Percentiles rank a stretch among this genome's conserved stretches.
These are phyloP conservation scores for Leucophenga montana DNA, from an alignment of 2,888 invertebrate species.

Conservation along the genomic window DNA sequence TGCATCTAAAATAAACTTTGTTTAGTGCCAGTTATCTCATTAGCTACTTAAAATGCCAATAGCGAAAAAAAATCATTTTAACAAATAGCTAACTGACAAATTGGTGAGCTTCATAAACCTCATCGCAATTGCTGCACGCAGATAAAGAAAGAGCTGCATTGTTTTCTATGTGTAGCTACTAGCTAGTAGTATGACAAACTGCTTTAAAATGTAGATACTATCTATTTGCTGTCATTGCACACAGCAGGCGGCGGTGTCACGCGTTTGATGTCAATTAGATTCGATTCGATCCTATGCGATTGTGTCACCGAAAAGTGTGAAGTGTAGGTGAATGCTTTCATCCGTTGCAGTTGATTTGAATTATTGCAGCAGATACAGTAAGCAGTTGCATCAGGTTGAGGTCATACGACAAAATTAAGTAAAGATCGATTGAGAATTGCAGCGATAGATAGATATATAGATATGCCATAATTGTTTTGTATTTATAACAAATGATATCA, in stretches of 20 bases:
- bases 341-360: slow-evolving; percentile 26
- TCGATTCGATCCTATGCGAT: slow-evolving; percentile 24
- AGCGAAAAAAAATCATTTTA: slow-evolving; percentile 15
- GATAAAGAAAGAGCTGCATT: slow-evolving; percentile 17
- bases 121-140: not conserved
- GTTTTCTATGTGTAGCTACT: not conserved
- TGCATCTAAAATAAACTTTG: no score
- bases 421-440: not conserved
- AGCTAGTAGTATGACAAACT: not conserved
- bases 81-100: not conserved
- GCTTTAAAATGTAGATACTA: slow-evolving; percentile 51
- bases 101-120: not conserved
- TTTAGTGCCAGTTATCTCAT: no score
- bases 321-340: slow-evolving; percentile 38
- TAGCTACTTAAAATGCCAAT: slow-evolving; percentile 48
- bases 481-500: slow-evolving; percentile 58
- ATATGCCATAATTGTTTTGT: slow-evolving; percentile 59
- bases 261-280: slow-evolving; percentile 13
- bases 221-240: slow-evolving; percentile 60
- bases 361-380: slow-evolving; percentile 14
- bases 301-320: slow-evolving; percentile 45
- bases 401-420: slow-evolving; percentile 34
- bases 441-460: not conserved
- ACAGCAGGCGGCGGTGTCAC: slow-evolving; percentile 29
- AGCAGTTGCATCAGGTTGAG: not conserved